A percentile compares a stretch with the other conserved stretches of the same genome.
Evolutionary conservation across 2,888 invertebrate species (phyloP).

Genomic region (Xanthia togata): DNA sequence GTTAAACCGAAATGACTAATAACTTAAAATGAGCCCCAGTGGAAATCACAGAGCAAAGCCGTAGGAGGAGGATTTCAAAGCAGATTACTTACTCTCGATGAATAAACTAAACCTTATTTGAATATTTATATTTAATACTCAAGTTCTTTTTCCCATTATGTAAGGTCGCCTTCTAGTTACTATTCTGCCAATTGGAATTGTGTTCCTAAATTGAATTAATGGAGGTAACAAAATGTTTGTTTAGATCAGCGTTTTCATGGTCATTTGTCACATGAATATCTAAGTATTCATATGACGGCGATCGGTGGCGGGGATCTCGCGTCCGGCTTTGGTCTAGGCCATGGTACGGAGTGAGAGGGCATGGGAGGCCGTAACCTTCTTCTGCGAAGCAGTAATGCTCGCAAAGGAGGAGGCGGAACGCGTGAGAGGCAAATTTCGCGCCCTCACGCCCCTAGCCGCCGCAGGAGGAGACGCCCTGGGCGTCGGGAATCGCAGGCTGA

Average conservation of each 20-base stretch:
- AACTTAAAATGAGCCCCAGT: constrained; percentile 3
- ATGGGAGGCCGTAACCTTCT: too few species aligned
- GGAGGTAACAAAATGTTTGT: not conserved
- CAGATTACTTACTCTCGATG: not conserved
- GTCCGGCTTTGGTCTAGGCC: too few species aligned
- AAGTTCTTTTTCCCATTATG: not conserved
- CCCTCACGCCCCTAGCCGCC: too few species aligned
- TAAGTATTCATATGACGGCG: not conserved
- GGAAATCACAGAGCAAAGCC: constrained; percentile 35
- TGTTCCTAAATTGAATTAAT: constrained; percentile 1
- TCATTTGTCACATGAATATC: not conserved
- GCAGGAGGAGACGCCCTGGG: too few species aligned
- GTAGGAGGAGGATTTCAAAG: too few species aligned
- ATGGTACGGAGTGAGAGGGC: too few species aligned
- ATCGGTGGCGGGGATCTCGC: too few species aligned
- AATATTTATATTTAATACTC: not conserved
- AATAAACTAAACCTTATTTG: not conserved
- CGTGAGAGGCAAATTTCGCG: too few species aligned
- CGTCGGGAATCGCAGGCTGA: too few species aligned
- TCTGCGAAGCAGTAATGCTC: too few species aligned
- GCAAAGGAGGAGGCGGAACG: too few species aligned
- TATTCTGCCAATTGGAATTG: too few species aligned
- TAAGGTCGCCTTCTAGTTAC: not conserved
- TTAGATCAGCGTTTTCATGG: not conserved
- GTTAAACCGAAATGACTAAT: constrained; percentile 2